Base-by-base conservation (phyloP, 2,888 invertebrate genomes). In the Cephus sareptanus region DNA sequence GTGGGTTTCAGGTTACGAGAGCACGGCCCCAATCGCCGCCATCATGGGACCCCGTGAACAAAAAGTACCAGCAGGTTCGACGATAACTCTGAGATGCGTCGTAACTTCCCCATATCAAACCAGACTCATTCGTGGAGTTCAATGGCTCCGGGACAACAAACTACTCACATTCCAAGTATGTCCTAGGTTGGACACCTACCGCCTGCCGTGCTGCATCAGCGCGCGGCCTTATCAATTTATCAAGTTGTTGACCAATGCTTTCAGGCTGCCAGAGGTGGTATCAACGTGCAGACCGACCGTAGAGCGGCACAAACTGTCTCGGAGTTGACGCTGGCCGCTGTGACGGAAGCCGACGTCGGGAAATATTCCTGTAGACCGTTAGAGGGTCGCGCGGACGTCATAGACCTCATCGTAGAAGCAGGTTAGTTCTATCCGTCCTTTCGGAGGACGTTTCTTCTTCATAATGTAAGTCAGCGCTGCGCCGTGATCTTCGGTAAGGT, bases 291-390 rank as follows among this genome's bases (percentile, higher is more conserved):
- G 88, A 94, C 94, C 81, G 94, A 94, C 91, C 94, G 94, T 82
- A 93, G 94, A 86, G 92, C 94, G 84, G 92, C 93, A 76, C 92
- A 93, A 83, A 93, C 94, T 76, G 92, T 93, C 82, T 94, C 95
- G 89, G 93, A 93, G 87, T 91, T 94, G 83, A 94, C 94, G 87
- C 92, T 96, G 89, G 92, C 94, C 85, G 90, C 93, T 87, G 94
- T 95, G 87, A 92, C 93, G 82, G 85, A 92, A 81, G 87, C 90
- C 86, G 94, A 94, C 88, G 92, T 92, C 77, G 93, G 94, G 33
- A 91, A 93, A 90, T 96, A 96, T 92, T 95, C 95, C 79, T 96
- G 96, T 88, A 92, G 94, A 77, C 93, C 95, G 75, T 93, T 94
- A 85, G 93, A 94, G 35, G 93, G 93, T 37, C 92, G 94, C 76